Evolutionary conservation across 2,888 invertebrate genomes (phyloP).

Genomic region (Leuctra nigra): DNA sequence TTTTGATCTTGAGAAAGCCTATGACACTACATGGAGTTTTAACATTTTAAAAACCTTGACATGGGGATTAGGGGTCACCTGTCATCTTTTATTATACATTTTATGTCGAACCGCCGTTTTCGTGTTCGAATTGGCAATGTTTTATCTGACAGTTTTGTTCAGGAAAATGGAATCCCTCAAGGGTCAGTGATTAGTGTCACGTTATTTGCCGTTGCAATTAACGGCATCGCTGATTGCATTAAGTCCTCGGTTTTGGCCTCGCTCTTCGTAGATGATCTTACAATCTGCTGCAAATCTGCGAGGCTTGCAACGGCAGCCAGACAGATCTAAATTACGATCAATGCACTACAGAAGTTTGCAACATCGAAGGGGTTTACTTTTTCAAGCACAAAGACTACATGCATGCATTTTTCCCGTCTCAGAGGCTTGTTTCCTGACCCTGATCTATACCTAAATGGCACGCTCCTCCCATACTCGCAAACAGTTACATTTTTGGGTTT

Average conservation of each 20-base stretch:
- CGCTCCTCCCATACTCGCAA: not conserved
- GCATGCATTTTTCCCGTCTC: slow-evolving; percentile 16
- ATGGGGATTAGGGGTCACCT: slow-evolving; percentile 26
- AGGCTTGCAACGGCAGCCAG: not conserved
- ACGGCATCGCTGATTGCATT: slow-evolving; percentile 14
- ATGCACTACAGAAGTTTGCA: slow-evolving; percentile 12
- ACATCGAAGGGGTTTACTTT: slow-evolving; percentile 13
- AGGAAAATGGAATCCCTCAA: slow-evolving; percentile 22
- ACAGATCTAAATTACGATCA: slow-evolving; percentile 6
- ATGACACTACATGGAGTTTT: slow-evolving; percentile 28
- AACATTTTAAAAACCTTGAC: slow-evolving; percentile 22
- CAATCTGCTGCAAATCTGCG: slow-evolving; percentile 12
- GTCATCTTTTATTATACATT: slow-evolving; percentile 22
- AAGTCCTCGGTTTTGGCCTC: slow-evolving; percentile 13
- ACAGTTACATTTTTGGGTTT: not conserved
- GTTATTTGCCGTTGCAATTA: slow-evolving; percentile 21
- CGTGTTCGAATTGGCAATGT: slow-evolving; percentile 5
- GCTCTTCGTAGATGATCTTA: slow-evolving; percentile 19
- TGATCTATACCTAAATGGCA: slow-evolving; percentile 8
- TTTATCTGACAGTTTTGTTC: slow-evolving; percentile 1
- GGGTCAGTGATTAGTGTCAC: slow-evolving; percentile 20
- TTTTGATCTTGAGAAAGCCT: slow-evolving; percentile 26
- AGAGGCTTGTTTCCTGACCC: slow-evolving; percentile 6
- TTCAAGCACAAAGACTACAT: slow-evolving; percentile 11
- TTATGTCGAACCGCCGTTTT: slow-evolving; percentile 19